phyloP scores from a whole-genome alignment of 2,797 vertebrate genomes.

The Tragopan temminckii region DNA sequence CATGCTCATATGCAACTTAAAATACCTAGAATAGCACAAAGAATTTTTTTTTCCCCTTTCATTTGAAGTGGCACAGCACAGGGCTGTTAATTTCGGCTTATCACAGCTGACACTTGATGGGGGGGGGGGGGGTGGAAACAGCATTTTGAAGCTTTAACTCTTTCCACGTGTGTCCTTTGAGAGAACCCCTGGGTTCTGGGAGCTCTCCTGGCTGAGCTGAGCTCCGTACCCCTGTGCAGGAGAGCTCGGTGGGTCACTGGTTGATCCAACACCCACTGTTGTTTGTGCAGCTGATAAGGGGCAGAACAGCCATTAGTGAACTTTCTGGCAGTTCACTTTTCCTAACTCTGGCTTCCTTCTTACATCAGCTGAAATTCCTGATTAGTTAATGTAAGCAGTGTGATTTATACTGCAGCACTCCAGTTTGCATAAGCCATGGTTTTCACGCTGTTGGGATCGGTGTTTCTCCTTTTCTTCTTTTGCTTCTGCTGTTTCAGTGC shows the following conservation, averaged over 20 bases:
- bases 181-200: constrained; percentile 19
- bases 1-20: constrained; percentile 65
- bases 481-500: neutral
- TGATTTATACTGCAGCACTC: constrained; percentile 31
- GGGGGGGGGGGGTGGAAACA: neutral
- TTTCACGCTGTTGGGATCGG: constrained; percentile 31
- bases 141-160: constrained; percentile 56
- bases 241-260: constrained; percentile 46
- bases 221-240: neutral
- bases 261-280: constrained; percentile 71
- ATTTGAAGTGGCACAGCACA: constrained; percentile 57
- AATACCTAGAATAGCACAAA: constrained; percentile 72
- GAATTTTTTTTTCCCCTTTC: neutral
- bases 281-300: constrained; percentile 71
- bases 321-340: neutral
- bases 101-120: constrained; percentile 71
- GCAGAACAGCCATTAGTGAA: constrained; percentile 46
- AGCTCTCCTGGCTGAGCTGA: constrained; percentile 34
- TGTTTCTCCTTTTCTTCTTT: neutral
- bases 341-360: constrained; percentile 54
- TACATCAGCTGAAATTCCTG: neutral
- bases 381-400: constrained; percentile 29
- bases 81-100: constrained; percentile 76
- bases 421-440: constrained; percentile 7
- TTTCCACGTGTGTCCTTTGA: constrained; percentile 46